These are phyloP conservation scores for Spongilla lacustris DNA, from an alignment of 37 sponge, comb jelly and placozoan species.

Conservation along the genomic window DNA sequence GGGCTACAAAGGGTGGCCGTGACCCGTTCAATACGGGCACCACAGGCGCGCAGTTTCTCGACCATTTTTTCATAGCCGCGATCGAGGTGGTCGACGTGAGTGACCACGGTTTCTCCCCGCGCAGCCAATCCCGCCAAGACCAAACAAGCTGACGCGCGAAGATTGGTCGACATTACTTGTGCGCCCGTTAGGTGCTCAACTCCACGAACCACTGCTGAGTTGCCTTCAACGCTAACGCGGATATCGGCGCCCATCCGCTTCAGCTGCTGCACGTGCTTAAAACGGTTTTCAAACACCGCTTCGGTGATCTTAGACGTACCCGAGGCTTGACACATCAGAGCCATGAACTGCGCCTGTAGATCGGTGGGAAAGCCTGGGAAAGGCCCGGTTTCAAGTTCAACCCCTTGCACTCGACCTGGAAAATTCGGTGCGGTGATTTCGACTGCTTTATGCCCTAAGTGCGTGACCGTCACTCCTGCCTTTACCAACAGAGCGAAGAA, in stretches of 20 bases:
- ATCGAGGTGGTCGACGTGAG: slow-evolving; percentile 7
- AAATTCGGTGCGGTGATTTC: not conserved
- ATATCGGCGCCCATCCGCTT: slow-evolving; percentile 15
- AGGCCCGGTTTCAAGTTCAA: not conserved
- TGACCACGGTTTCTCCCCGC: not conserved
- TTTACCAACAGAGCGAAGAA: too few species aligned
- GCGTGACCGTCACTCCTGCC: too few species aligned
- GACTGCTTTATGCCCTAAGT: too few species aligned
- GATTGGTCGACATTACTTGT: slow-evolving; percentile 7
- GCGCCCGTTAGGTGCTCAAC: not conserved
- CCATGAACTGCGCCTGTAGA: slow-evolving; percentile 12
- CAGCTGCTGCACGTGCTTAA: slow-evolving; percentile 18
- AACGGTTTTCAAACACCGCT: slow-evolving; percentile 15
- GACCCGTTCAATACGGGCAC: too few species aligned
- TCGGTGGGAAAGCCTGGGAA: slow-evolving; percentile 24
- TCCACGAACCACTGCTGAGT: not conserved
- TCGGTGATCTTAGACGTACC: not conserved
- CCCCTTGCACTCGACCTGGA: too few species aligned
- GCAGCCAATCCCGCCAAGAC: slow-evolving; percentile 15
- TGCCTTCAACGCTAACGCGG: not conserved
- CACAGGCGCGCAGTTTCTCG: not conserved
- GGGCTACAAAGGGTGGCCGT: too few species aligned
- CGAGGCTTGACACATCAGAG: not conserved
- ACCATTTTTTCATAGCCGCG: slow-evolving; percentile 21
- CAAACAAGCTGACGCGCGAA: slow-evolving; percentile 3